Evolutionary conservation across 2,113 vertebrate genomes (phyloP).

Genomic region (Lampris megalopsis): DNA sequence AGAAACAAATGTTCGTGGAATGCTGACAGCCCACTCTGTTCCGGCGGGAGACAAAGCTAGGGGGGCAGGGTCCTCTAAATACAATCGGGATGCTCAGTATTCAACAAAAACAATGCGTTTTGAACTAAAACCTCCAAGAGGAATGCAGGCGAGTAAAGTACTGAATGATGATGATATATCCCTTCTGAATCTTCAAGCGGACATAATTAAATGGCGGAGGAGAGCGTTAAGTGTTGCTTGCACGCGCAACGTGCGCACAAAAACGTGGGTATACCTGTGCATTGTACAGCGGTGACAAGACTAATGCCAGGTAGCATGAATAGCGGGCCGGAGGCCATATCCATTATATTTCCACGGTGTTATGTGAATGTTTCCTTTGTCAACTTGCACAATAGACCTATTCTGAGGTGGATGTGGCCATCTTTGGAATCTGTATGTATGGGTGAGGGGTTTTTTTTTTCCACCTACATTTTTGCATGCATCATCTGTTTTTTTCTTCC

Average conservation of each 20-base stretch:
- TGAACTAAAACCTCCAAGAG: neutral
- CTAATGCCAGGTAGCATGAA: constrained; percentile 48
- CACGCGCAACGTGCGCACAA: constrained; percentile 17
- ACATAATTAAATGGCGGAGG: constrained; percentile 19
- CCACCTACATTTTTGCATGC: constrained; percentile 26
- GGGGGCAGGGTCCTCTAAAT: too few relatives aligned
- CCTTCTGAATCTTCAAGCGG: neutral
- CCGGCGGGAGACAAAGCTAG: too few relatives aligned
- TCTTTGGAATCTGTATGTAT: constrained; percentile 38
- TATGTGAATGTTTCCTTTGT: constrained; percentile 55
- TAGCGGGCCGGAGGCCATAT: constrained; percentile 41
- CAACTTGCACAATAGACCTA: constrained; percentile 55
- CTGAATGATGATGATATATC: constrained; percentile 9
- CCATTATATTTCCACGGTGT: constrained; percentile 55
- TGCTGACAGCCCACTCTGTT: too few relatives aligned
- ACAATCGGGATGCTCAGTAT: too few relatives aligned
- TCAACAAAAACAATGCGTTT: neutral
- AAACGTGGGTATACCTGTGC: neutral
- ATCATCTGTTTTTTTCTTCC: neutral
- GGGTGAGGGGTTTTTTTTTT: constrained; percentile 19
- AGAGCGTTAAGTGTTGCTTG: constrained; percentile 20
- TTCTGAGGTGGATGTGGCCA: constrained; percentile 32
- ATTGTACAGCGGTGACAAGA: constrained; percentile 12
- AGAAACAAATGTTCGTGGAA: neutral
- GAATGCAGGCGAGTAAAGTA: neutral